These are phyloP conservation scores for Atractosteus spatula DNA, from an alignment of 2,113 vertebrate species.

Conservation along the genomic window DNA sequence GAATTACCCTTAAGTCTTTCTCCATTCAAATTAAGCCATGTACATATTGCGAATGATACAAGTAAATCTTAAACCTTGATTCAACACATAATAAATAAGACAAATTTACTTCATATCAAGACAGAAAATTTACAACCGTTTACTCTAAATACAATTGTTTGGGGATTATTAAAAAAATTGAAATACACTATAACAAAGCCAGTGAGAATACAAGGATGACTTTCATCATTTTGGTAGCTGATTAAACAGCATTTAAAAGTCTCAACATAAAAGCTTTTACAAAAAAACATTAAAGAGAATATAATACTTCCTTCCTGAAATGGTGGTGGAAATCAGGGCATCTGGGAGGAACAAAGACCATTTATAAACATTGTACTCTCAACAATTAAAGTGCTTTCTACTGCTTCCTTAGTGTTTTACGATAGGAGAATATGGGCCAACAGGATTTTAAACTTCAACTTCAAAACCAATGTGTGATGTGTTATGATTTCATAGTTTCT, in stretches of 20 bases:
- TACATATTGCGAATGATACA: too few species aligned
- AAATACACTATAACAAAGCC: not conserved
- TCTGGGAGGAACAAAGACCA: constrained; percentile 53
- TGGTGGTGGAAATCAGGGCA: constrained; percentile 51
- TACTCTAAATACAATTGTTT: too few species aligned
- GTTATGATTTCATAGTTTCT: not conserved
- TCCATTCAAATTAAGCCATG: too few species aligned
- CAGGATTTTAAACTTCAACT: not conserved
- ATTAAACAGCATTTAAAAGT: constrained; percentile 36
- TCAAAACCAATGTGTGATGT: not conserved
- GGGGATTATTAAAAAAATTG: too few species aligned
- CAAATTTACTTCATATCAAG: too few species aligned
- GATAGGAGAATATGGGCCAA: not conserved
- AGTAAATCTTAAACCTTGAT: too few species aligned
- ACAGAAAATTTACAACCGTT: too few species aligned
- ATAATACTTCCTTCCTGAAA: constrained; percentile 57
- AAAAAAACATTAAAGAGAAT: constrained; percentile 55
- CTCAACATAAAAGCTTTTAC: constrained; percentile 48
- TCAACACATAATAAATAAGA: too few species aligned
- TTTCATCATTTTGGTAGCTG: constrained; percentile 51
- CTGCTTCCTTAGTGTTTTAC: constrained; percentile 37
- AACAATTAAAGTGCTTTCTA: constrained; percentile 50
- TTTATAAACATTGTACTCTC: constrained; percentile 45
- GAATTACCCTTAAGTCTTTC: too few species aligned
- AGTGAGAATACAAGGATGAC: constrained; percentile 36